Evolutionary conservation across 2,888 invertebrate genomes (phyloP).

Genomic region (Exephanes ischioxanthus): DNA sequence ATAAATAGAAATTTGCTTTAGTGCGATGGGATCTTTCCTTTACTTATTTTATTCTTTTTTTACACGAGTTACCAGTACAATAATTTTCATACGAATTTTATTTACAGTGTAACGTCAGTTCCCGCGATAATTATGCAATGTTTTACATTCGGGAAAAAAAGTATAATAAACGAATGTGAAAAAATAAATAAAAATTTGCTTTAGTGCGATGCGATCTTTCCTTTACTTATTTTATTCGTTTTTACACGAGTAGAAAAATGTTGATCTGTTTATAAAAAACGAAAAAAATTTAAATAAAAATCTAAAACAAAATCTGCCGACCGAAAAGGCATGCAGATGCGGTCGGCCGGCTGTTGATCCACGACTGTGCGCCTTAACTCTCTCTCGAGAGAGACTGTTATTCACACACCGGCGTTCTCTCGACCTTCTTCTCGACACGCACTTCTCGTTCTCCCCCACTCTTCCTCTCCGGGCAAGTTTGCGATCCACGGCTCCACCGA

Average conservation of each 20-base stretch:
- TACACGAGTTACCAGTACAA: too few relatives aligned
- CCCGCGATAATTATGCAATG: background rate
- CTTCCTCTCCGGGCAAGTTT: constrained; percentile 11
- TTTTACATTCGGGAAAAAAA: background rate
- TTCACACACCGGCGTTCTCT: constrained; percentile 31
- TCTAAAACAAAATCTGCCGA: background rate
- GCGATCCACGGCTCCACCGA: constrained; percentile 30
- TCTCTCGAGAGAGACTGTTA: constrained; percentile 5
- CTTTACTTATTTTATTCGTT: background rate
- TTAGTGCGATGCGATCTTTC: too few relatives aligned
- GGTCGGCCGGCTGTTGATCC: constrained; percentile 15
- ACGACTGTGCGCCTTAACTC: constrained; percentile 17
- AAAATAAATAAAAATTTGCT: too few relatives aligned
- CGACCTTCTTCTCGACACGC: constrained; percentile 53
- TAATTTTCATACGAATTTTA: too few relatives aligned
- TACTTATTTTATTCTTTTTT: background rate
- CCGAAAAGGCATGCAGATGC: background rate
- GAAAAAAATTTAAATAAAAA: too few relatives aligned
- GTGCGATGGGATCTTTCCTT: background rate
- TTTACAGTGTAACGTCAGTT: background rate
- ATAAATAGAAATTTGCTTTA: too few relatives aligned
- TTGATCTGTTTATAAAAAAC: background rate
- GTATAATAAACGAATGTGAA: too few relatives aligned
- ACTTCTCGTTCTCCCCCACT: constrained; percentile 17
- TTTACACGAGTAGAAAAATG: background rate